phyloP scores from a whole-genome alignment of 2,797 vertebrate species.

The Pitangus sulphuratus region DNA sequence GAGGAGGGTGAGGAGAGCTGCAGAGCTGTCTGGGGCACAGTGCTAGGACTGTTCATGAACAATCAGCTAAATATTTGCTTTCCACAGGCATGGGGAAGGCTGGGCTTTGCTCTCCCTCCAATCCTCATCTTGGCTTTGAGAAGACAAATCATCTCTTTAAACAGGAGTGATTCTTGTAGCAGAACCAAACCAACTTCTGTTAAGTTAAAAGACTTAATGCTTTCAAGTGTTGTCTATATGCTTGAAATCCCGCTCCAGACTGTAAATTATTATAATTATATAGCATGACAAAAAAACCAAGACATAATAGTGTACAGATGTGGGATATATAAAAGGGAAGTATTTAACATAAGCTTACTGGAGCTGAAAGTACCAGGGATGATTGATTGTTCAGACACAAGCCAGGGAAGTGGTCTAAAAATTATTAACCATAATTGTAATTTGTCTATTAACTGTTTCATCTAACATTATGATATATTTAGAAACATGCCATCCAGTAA shows the following conservation, averaged over 20 bases:
- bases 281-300: background rate
- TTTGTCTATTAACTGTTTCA: constrained; percentile 33
- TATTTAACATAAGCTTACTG: constrained; percentile 12
- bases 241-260: background rate
- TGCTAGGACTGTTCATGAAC: background rate
- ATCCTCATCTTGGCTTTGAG: background rate
- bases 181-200: background rate
- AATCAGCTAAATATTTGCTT: background rate
- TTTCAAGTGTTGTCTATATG: background rate
- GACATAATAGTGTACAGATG: background rate
- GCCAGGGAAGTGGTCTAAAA: constrained; percentile 36
- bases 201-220: background rate
- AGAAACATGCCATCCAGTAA: constrained; percentile 8
- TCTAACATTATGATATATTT: constrained; percentile 10
- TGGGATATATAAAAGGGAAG: background rate
- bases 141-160: background rate
- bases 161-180: background rate
- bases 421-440: constrained; percentile 60
- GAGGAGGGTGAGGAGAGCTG: background rate
- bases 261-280: constrained; percentile 24
- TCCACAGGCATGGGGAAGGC: background rate
- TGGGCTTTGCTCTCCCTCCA: background rate
- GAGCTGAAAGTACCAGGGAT: constrained; percentile 34
- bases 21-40: background rate
- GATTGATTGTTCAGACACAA: constrained; percentile 16